Base-by-base conservation (phyloP, 2,888 invertebrate species). In the Ecdyonurus torrentis region DNA sequence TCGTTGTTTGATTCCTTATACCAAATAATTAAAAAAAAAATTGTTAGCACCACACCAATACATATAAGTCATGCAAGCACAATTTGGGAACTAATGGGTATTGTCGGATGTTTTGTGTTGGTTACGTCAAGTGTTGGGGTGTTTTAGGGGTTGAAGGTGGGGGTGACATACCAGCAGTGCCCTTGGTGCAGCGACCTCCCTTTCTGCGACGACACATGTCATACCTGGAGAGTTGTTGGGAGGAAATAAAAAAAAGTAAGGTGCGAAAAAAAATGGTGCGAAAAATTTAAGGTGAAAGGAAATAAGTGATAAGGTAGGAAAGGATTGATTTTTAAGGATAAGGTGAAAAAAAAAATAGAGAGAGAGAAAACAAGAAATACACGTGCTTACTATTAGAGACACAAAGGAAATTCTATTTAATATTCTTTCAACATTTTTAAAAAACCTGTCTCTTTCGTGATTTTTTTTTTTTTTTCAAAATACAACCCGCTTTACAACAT, bases 191-290 rank as follows among this genome's bases (percentile, higher is more conserved):
- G 81, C 92, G 88, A 78, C 93, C 93, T 80, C 92, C 93, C 84
- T 92, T 92, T 80, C 92, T 85, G 77, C 92, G 86, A 74, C 94
- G 88, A 84, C 94, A 94, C 93, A 94, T 93, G 86, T 94, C 94
- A 81, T 93, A 92, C 88, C 93, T 93, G 87, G 81, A 79, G 80
- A 15, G 37, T n/a, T 37, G 37, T 15, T 5, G 15, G 37, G 15
- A 5, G 15, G 37, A 37, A 15, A 37, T 37, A 37, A 15, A 37
- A 37, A 37, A 37, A 15, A 37, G 37, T 15, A 15, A 10, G 37
- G 37, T 37, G 37, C 15, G 37, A 5, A 37, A 5, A 37, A 5
- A 37, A 37, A 15, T 37, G 37, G 15, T 37, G 37, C 15, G 7
- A 37, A 10, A 37, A n/a, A n/a, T n/a, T n/a, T n/a, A n/a, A n/a